Conservation (phyloP, 2,888 invertebrate genomes). For the Neuroscelio doddi region DNA sequence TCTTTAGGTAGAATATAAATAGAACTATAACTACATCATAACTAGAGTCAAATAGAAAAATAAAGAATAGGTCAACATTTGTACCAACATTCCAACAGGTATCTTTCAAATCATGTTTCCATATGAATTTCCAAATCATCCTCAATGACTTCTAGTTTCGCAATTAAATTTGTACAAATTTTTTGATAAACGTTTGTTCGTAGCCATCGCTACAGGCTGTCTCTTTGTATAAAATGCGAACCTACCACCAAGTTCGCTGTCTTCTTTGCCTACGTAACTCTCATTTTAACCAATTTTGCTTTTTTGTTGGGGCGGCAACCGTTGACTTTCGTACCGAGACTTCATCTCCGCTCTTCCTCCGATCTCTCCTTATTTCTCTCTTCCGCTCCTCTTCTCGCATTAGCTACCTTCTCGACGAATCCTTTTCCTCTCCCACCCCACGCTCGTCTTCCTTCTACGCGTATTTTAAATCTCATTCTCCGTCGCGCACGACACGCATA, state of each 20-base stretch:
- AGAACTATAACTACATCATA: too few species aligned
- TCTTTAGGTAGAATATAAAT: too few species aligned
- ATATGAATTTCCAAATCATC: too few species aligned
- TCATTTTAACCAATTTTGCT: conserved; percentile 65
- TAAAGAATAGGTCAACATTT: too few species aligned
- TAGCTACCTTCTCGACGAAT: conserved; percentile 44
- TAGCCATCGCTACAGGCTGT: not conserved
- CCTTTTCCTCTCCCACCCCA: conserved; percentile 26
- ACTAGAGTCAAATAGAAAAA: too few species aligned
- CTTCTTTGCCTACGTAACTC: conserved; percentile 62
- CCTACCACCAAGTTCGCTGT: conserved; percentile 53
- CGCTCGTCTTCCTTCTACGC: conserved; percentile 26
- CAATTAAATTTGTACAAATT: too few species aligned
- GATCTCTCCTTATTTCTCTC: conserved; percentile 20
- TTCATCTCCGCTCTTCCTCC: conserved; percentile 49
- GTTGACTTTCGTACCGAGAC: conserved; percentile 61
- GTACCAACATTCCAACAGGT: too few species aligned
- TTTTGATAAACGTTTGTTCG: too few species aligned
- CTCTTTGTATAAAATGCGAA: conserved; percentile 52
- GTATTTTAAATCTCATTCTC: conserved; percentile 55
- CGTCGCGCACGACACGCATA: conserved; percentile 41
- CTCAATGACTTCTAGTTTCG: too few species aligned
- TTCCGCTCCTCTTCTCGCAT: conserved; percentile 26
- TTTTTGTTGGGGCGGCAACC: conserved; percentile 62
- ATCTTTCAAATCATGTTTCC: too few species aligned